Percentiles rank a stretch among this genome's conserved stretches.
phyloP scores from a whole-genome alignment of 2,113 vertebrate genomes.

The Sitta europaea region DNA sequence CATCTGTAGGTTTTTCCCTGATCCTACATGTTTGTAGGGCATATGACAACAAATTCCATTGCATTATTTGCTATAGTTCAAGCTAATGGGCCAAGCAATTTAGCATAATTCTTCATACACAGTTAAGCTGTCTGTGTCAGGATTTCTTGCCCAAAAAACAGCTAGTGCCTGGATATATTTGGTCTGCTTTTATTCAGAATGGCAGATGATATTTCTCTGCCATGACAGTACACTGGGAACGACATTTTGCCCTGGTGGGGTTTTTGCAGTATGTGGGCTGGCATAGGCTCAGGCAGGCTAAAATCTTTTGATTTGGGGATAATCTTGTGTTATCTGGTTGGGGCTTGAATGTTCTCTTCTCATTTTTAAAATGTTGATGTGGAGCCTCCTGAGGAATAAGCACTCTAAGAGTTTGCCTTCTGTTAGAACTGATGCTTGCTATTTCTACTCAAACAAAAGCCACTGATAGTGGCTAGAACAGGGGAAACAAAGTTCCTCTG shows the following conservation, averaged over 20 bases:
- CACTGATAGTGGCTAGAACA: not conserved
- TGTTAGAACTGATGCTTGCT: not conserved
- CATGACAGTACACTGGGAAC: not conserved
- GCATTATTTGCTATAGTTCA: not conserved
- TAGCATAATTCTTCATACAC: not conserved
- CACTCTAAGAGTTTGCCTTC: not conserved
- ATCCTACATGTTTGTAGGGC: not conserved
- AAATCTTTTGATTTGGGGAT: constrained; percentile 30
- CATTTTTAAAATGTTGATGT: not conserved
- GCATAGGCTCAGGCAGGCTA: not conserved
- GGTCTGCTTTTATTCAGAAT: constrained; percentile 37
- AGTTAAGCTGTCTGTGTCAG: not conserved
- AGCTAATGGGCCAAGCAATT: not conserved
- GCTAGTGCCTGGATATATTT: not conserved
- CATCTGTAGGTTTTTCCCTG: constrained; percentile 45
- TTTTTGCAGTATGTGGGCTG: constrained; percentile 43
- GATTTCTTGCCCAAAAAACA: not conserved
- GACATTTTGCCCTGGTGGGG: not conserved
- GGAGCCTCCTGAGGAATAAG: not conserved
- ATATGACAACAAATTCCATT: not conserved
- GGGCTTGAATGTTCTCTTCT: not conserved
- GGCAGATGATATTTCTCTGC: constrained; percentile 37
- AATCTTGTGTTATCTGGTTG: not conserved
- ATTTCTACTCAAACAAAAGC: constrained; percentile 2
- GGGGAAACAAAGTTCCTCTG: constrained; percentile 29